Conservation (phyloP, 2,888 invertebrate species). For the Hirtodrosophila alboralis region DNA sequence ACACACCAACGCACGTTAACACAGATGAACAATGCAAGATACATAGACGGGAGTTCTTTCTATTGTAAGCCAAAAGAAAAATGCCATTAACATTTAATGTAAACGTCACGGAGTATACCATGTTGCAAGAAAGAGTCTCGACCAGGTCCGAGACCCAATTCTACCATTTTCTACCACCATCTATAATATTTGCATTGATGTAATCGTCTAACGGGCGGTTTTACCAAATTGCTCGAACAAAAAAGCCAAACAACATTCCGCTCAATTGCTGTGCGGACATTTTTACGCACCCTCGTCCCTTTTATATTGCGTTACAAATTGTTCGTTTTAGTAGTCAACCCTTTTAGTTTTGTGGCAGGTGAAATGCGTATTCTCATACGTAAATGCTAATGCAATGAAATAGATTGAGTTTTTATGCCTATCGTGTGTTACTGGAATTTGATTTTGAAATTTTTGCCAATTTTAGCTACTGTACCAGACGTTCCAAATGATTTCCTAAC, state of each 20-base stretch:
- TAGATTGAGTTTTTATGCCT: constrained; percentile 17
- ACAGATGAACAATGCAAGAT: constrained; percentile 56
- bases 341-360: constrained; percentile 55
- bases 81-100: constrained; percentile 49
- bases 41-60: constrained; percentile 34
- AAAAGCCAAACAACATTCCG: constrained; percentile 56
- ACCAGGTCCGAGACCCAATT: constrained; percentile 13
- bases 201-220: constrained; percentile 74
- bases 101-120: constrained; percentile 22
- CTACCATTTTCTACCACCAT: constrained; percentile 9
- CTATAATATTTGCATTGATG: constrained; percentile 75
- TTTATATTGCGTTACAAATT: constrained; percentile 52
- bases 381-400: constrained; percentile 38
- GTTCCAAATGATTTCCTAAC: not conserved
- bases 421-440: not conserved
- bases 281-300: constrained; percentile 43
- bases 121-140: constrained; percentile 1
- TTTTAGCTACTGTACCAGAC: not conserved
- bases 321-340: constrained; percentile 48
- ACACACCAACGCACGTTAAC: constrained; percentile 74
- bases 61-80: constrained; percentile 39
- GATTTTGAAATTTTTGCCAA: constrained; percentile 7
- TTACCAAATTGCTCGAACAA: constrained; percentile 62
- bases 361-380: constrained; percentile 28
- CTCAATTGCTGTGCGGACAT: constrained; percentile 52